These are phyloP conservation scores for Anastrepha obliqua DNA, from an alignment of 1,140 invertebrate genomes.

Conservation along the genomic window DNA sequence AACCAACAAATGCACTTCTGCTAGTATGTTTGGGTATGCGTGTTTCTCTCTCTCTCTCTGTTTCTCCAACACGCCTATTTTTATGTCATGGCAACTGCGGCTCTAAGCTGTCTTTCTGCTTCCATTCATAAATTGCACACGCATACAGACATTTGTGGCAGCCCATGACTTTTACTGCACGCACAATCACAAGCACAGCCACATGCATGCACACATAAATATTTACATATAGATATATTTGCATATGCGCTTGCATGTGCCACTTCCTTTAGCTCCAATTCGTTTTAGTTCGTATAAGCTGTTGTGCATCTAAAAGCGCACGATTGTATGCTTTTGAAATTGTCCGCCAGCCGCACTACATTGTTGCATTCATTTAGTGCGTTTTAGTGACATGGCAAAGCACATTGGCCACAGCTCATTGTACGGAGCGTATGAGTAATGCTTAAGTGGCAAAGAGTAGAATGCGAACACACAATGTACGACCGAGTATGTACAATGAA, in stretches of 20 bases:
- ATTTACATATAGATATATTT: background rate
- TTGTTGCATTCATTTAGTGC: too few species aligned
- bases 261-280: background rate
- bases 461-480: background rate
- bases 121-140: conserved; percentile 23
- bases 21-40: background rate
- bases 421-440: conserved; percentile 33
- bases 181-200: background rate
- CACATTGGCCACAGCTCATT: background rate
- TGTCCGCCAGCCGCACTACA: too few species aligned
- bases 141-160: conserved; percentile 18
- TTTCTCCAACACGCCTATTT: conserved; percentile 7
- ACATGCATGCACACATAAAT: background rate
- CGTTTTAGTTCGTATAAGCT: background rate
- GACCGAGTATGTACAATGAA: background rate
- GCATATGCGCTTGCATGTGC: background rate
- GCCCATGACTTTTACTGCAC: conserved; percentile 3
- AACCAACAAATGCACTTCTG: background rate
- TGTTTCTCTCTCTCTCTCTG: background rate
- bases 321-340: background rate
- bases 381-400: background rate
- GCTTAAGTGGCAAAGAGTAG: conserved; percentile 15
- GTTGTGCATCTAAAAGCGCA: background rate
- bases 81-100: background rate
- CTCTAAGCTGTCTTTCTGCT: conserved; percentile 13